Base-by-base conservation (phyloP, 1,140 invertebrate genomes). In the Brachionus paranguensis region DNA sequence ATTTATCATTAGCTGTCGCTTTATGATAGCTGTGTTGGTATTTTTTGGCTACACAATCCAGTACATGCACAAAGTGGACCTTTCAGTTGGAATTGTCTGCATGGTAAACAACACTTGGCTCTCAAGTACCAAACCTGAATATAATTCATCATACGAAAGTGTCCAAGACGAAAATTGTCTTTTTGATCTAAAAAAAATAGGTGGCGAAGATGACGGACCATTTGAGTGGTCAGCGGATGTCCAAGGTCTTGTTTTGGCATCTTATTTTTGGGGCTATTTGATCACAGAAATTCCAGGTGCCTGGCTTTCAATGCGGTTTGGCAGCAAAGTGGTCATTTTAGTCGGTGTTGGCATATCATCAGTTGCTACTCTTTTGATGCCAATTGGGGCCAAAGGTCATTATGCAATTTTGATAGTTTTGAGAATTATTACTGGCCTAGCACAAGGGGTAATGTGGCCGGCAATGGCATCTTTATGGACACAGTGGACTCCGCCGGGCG, bases 1-100 rank as follows among this genome's bases (percentile, higher is more conserved):
- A 2, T 81, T 81, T 81, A 43, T 81, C 6, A 64, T 64, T 12
- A 65, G 55, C n/a, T 33, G 72, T 84, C 68, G 83, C 14, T 72
- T 84, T 55, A 24, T 53, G 33, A 45, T 84, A 37, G 70, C 83
- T 27, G 17, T 84, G 10, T 7, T 84, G 20, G 68, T 37, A 24
- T 84, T 76, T n/a, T 60, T 88, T 17, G 88, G 86, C 1, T 86
- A 85, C 45, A 33, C 86, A 12, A 85, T 81, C 64, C 76, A 87
- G 87, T 96, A 95, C 90, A 94, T 94, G 88, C 89, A 95, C 11
- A 91, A 94, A 43, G 94, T 96, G 3, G 96, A 96, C 89, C 90
- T 96, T 10, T 95, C 94, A 83, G 94, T 96, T 60, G 94, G 94
- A 84, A 95, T 96, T 79, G 94, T 96, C 10, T 93, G 93, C 84